Evolutionary conservation across 2,888 invertebrate species (phyloP), one percentile per base, ranked within the genome.

Genomic region (Athalia cordata): DNA sequence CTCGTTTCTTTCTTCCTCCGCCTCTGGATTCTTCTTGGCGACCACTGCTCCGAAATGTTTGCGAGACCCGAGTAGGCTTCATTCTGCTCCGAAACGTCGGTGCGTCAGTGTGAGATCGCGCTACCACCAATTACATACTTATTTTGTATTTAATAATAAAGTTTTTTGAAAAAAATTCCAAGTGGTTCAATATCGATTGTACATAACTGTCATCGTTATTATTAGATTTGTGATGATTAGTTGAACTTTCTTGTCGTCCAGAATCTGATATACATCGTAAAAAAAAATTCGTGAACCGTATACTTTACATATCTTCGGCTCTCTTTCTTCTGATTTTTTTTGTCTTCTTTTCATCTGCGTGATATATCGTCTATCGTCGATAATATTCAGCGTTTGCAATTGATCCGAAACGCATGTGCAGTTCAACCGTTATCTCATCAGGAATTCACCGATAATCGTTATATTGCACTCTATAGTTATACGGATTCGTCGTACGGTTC

Each of bases 31-130:
- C 29, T 29, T 29, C 29, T 29, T 29, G 29, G 29, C 29, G 29
- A 29, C 29, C 29, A 29, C 29, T 29, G 29, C 29, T 29, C 29
- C 29, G 29, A 29, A 29, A 62, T 62, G 52, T 62, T 75, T 75
- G 62, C 52, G 62, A 50, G 49, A 61, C 62, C 5, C 61, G 62
- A 52, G 62, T 15, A 15, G 49, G 47, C 62, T 15, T 49, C 74
- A 74, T 61, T 75, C 75, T 75, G 62, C 29, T 75, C 43, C 50
- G 64, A 75, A 75, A 43, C 75, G 75, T 62, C 62, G 62, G 75
- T 75, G 75, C 13, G 75, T 75, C 75, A 75, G 75, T 75, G 75
- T 11, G 75, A 75, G 62, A 64, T 75, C 75, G 64, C 62, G 62
- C 75, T 75, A 75, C 75, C 75, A 72, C 61, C 72, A 11, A 68